Conservation (phyloP, 2,888 invertebrate genomes). For the Achlya flavicornis region DNA sequence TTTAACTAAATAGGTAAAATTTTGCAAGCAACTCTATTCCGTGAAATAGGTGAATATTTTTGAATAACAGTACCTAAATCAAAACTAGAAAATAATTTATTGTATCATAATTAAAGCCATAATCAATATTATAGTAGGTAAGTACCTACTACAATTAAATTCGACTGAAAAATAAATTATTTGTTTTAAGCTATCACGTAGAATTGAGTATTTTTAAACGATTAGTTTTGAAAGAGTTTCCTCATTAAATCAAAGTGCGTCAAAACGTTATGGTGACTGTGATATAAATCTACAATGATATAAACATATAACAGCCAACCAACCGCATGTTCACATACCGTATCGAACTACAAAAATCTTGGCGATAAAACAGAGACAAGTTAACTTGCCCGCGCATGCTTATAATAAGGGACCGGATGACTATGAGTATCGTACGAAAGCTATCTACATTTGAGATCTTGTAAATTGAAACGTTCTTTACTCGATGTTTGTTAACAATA, state of each 20-base stretch:
- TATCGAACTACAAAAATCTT: conserved; percentile 77
- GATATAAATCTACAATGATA: conserved; percentile 64
- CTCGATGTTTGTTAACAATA: conserved; percentile 59
- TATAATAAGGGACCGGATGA: conserved; percentile 71
- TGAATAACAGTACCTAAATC: too few relatives aligned
- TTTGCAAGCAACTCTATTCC: too few relatives aligned
- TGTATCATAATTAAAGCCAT: too few relatives aligned
- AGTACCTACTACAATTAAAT: too few relatives aligned
- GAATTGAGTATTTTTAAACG: too few relatives aligned
- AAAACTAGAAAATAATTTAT: too few relatives aligned
- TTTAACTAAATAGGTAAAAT: too few relatives aligned
- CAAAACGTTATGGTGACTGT: conserved; percentile 48
- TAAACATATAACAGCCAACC: conserved; percentile 43
- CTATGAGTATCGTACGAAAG: conserved; percentile 69
- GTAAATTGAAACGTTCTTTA: conserved; percentile 78
- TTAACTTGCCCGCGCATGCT: conserved; percentile 72
- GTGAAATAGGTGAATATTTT: too few relatives aligned
- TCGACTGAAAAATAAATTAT: too few relatives aligned
- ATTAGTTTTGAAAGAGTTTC: conserved; percentile 7
- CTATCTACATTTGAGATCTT: conserved; percentile 74
- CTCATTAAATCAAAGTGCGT: conserved; percentile 51
- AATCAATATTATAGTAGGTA: too few relatives aligned
- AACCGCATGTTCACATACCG: conserved; percentile 52
- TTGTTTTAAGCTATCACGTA: too few relatives aligned
- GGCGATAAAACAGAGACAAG: conserved; percentile 76